Conservation (phyloP, 2,888 invertebrate genomes). For the Theristus sp. region DNA sequence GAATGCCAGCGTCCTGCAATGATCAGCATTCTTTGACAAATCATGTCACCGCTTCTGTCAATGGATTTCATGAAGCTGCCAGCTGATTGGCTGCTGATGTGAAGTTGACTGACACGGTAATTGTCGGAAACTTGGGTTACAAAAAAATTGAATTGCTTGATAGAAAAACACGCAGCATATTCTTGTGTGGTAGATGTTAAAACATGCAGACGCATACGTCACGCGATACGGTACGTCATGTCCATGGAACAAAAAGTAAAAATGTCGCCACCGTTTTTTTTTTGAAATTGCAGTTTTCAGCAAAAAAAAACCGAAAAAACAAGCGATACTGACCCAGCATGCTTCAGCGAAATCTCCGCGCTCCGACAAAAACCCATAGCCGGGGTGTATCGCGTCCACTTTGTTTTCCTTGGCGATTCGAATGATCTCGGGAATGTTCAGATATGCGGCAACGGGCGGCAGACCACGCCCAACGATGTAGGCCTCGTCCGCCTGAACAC, state of each 20-base stretch:
- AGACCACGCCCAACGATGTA: constrained; percentile 86
- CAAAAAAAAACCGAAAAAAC: neutral
- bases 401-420: constrained; percentile 27
- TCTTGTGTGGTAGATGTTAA: too few species aligned
- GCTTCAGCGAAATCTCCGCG: constrained; percentile 87
- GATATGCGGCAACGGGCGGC: constrained; percentile 87
- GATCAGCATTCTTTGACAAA: too few species aligned
- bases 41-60: too few species aligned
- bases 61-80: too few species aligned
- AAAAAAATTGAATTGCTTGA: too few species aligned
- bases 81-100: too few species aligned
- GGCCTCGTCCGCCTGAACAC: constrained; percentile 91
- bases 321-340: constrained; percentile 41
- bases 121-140: too few species aligned
- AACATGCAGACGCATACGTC: too few species aligned
- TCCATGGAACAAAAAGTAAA: too few species aligned
- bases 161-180: too few species aligned
- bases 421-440: constrained; percentile 90
- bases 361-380: constrained; percentile 81
- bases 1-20: constrained; percentile 37
- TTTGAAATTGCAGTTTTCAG: neutral
- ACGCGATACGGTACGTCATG: too few species aligned
- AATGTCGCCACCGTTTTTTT: neutral
- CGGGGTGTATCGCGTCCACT: constrained; percentile 66
- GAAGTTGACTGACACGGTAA: too few species aligned